Evolutionary conservation across 2,113 vertebrate genomes (phyloP).

Genomic region (Saimiri boliviensis): DNA sequence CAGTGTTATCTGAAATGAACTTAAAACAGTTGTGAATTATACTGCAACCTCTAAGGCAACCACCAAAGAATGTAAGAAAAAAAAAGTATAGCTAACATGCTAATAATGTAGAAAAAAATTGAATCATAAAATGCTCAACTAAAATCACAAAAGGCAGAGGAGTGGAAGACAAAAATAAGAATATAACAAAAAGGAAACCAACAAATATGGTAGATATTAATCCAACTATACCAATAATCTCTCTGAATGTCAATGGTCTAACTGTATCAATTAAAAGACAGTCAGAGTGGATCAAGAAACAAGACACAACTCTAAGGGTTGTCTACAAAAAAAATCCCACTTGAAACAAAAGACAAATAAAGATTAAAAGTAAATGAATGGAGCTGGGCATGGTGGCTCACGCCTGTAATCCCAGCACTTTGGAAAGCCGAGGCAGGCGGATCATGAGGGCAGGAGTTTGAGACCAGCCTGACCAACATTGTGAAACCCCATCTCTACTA

Average conservation of each 20-base stretch:
- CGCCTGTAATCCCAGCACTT: too few species aligned
- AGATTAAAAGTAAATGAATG: neutral
- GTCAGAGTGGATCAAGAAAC: too few species aligned
- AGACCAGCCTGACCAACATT: too few species aligned
- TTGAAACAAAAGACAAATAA: neutral
- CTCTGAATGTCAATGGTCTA: too few species aligned
- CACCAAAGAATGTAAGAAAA: neutral
- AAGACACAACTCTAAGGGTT: neutral
- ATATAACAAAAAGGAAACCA: neutral
- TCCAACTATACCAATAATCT: too few species aligned
- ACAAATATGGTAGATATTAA: neutral
- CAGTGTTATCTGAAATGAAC: neutral
- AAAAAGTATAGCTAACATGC: neutral
- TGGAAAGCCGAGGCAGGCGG: too few species aligned
- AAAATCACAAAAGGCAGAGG: neutral
- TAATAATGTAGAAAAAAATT: neutral
- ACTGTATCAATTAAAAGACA: too few species aligned
- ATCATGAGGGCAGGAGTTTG: too few species aligned
- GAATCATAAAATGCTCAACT: too few species aligned
- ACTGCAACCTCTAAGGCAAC: neutral
- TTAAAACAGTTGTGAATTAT: neutral
- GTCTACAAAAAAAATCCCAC: neutral
- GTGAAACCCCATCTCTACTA: too few species aligned
- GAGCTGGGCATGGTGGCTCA: too few species aligned
- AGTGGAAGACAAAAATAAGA: neutral